phyloP scores from a whole-genome alignment of 2,797 vertebrate genomes.

The Pseudochirops corinnae region DNA sequence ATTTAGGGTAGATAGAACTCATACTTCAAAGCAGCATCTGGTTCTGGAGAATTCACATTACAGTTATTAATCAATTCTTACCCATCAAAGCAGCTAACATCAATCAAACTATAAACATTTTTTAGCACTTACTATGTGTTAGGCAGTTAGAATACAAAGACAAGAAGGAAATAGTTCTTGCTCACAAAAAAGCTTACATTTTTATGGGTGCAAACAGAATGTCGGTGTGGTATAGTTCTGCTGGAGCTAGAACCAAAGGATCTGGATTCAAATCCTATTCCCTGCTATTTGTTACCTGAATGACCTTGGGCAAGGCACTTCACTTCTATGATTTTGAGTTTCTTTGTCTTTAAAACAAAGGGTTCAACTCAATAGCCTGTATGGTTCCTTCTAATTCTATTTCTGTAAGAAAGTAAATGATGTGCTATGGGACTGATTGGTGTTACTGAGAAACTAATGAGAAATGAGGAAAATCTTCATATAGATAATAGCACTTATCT shows the following conservation, averaged over 20 bases:
- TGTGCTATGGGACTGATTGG: not conserved
- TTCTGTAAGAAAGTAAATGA: not conserved
- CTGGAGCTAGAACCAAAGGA: not conserved
- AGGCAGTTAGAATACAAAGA: not conserved
- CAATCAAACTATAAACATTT: not conserved
- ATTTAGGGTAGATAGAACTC: not conserved
- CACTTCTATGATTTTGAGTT: not conserved
- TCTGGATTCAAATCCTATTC: not conserved
- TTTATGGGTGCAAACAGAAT: not conserved
- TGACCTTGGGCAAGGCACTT: not conserved
- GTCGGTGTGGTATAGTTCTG: not conserved
- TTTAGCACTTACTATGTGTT: not conserved
- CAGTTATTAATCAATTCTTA: not conserved
- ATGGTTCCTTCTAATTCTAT: not conserved
- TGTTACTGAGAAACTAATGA: not conserved
- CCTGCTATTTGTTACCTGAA: not conserved
- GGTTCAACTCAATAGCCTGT: not conserved
- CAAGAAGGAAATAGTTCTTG: not conserved
- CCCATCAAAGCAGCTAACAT: not conserved
- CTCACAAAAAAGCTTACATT: not conserved
- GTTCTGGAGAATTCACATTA: not conserved
- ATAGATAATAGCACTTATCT: not conserved
- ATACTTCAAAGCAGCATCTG: not conserved
- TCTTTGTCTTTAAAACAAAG: not conserved
- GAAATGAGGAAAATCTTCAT: not conserved